Conservation (phyloP, 2,797 vertebrate species). For the Odontamblyopus lacepedii region DNA sequence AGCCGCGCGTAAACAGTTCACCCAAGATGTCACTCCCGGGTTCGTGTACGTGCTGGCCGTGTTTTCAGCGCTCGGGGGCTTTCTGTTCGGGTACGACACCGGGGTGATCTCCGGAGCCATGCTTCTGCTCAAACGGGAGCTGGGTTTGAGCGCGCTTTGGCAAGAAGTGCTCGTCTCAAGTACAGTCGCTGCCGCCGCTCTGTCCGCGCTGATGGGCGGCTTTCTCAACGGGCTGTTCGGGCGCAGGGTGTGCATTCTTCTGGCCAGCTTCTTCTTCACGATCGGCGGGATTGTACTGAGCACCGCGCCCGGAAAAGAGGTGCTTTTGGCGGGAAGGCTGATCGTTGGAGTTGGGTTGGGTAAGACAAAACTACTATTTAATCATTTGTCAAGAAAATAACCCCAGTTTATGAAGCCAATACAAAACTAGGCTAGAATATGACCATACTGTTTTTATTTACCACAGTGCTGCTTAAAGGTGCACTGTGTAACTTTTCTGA, state of each 20-base stretch:
- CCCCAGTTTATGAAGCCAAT: too few relatives aligned
- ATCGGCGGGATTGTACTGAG: slow-evolving; percentile 87
- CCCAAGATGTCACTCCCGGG: slow-evolving; percentile 88
- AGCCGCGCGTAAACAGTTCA: slow-evolving; percentile 93
- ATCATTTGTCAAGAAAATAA: too few relatives aligned
- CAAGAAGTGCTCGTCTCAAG: slow-evolving; percentile 94
- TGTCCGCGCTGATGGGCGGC: slow-evolving; percentile 89
- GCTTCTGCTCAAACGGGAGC: slow-evolving; percentile 90
- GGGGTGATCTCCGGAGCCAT: slow-evolving; percentile 97
- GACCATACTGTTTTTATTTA: too few relatives aligned
- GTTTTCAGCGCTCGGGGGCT: slow-evolving; percentile 94
- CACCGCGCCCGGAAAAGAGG: slow-evolving; percentile 85
- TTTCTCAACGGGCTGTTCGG: slow-evolving; percentile 89
- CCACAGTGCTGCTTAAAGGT: too few relatives aligned
- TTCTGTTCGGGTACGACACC: slow-evolving; percentile 96
- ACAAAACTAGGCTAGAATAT: too few relatives aligned
- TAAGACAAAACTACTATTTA: slow-evolving; percentile 68
- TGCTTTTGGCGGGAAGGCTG: slow-evolving; percentile 87
- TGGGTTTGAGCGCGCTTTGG: slow-evolving; percentile 89
- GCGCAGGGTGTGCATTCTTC: slow-evolving; percentile 88
- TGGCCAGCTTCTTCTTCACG: slow-evolving; percentile 89
- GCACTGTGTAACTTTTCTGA: too few relatives aligned
- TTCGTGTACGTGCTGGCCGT: slow-evolving; percentile 90
- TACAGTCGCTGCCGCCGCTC: slow-evolving; percentile 90
- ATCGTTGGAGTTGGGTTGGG: slow-evolving; percentile 93